Conservation (phyloP, 2,888 invertebrate genomes). For the Carterocephalus palaemon region DNA sequence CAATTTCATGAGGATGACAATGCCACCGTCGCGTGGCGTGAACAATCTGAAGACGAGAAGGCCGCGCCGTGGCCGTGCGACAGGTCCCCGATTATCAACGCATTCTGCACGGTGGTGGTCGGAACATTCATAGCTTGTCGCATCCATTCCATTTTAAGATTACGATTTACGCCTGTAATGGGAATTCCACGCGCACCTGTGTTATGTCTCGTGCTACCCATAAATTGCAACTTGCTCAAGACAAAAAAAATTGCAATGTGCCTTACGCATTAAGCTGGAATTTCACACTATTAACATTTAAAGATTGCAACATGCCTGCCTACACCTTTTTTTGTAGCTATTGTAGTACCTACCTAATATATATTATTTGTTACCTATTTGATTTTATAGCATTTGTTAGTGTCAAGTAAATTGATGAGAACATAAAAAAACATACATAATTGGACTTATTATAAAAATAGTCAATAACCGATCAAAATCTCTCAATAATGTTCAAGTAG, state of each 20-base stretch:
- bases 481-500: too few species aligned
- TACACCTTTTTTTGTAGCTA: too few species aligned
- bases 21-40: slow-evolving; percentile 32
- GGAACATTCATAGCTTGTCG: slow-evolving; percentile 49
- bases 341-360: too few species aligned
- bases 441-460: too few species aligned
- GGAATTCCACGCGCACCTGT: slow-evolving; percentile 50
- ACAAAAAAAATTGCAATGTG: slow-evolving; percentile 7
- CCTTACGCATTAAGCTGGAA: neutral
- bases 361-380: too few species aligned
- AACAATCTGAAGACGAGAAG: slow-evolving; percentile 39
- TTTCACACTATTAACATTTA: slow-evolving; percentile 1
- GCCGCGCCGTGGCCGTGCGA: slow-evolving; percentile 66
- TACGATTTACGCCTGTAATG: slow-evolving; percentile 48
- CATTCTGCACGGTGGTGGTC: slow-evolving; percentile 67
- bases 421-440: too few species aligned
- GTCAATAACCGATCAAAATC: too few species aligned
- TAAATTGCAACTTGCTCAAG: slow-evolving; percentile 28
- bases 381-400: too few species aligned
- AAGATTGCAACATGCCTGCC: neutral
- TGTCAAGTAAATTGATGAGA: too few species aligned
- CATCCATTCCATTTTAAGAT: slow-evolving; percentile 37
- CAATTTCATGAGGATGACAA: slow-evolving; percentile 30
- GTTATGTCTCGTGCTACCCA: slow-evolving; percentile 49
- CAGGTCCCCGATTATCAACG: slow-evolving; percentile 74